These are phyloP conservation scores for Cricetomys ansorgei DNA, from an alignment of 2,113 vertebrate genomes.

Conservation along the genomic window DNA sequence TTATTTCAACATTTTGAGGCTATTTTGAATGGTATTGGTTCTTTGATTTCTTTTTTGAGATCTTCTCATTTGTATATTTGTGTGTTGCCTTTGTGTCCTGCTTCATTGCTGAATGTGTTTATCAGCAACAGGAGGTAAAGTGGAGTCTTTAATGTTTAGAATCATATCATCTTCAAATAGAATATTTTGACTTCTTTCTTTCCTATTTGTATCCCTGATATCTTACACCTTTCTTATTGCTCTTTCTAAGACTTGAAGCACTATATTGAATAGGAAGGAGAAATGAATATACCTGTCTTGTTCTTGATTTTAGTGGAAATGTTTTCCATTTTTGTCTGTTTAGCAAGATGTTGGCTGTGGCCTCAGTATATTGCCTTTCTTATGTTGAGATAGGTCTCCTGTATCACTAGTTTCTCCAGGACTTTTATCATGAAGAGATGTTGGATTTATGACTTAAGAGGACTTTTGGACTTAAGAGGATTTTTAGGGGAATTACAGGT, in stretches of 20 bases:
- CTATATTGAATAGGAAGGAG: background rate
- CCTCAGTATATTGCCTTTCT: background rate
- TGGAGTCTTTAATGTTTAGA: background rate
- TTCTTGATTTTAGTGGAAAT: background rate
- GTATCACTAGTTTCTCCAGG: background rate
- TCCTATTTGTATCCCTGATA: background rate
- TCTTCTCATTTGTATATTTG: background rate
- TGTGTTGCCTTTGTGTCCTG: background rate
- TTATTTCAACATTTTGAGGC: background rate
- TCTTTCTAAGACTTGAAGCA: background rate
- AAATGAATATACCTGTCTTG: background rate
- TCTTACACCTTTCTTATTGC: background rate
- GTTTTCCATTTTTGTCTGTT: background rate
- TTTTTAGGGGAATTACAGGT: background rate
- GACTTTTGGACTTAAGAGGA: no score
- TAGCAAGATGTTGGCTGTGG: background rate
- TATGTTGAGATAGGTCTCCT: background rate
- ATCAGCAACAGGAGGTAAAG: background rate
- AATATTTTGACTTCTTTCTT: background rate
- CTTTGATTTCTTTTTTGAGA: background rate
- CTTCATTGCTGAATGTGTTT: background rate
- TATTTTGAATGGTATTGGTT: background rate
- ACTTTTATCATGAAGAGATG: background rate
- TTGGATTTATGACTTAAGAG: background rate
- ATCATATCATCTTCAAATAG: background rate